Evolutionary conservation across 2,113 vertebrate species (phyloP).

Genomic region (Rhinolophus ferrumequinum): DNA sequence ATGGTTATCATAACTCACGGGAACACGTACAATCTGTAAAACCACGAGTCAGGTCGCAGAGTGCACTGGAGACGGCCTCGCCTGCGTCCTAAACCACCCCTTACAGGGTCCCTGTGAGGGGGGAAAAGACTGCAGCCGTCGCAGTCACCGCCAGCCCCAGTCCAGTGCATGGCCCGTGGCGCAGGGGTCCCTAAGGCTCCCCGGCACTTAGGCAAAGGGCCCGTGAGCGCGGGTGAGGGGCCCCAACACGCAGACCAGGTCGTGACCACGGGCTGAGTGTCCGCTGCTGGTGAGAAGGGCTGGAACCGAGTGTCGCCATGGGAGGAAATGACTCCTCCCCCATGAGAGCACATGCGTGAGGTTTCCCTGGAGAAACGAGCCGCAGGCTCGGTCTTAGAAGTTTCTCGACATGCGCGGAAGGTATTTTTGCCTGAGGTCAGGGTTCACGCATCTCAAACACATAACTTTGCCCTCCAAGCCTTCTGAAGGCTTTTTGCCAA

Average conservation of each 20-base stretch:
- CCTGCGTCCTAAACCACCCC: background rate
- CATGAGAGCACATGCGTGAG: rapidly evolving
- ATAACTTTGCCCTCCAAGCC: rapidly evolving
- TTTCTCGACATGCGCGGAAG: rapidly evolving
- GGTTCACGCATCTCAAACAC: background rate
- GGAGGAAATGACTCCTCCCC: rapidly evolving
- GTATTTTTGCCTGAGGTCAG: background rate
- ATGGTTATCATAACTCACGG: rapidly evolving
- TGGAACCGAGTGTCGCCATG: rapidly evolving
- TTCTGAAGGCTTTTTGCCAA: background rate
- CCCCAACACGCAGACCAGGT: rapidly evolving
- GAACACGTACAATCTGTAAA: rapidly evolving
- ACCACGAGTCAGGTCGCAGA: rapidly evolving
- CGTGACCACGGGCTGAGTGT: rapidly evolving
- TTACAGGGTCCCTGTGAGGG: rapidly evolving
- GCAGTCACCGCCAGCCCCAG: rapidly evolving
- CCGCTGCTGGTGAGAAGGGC: background rate
- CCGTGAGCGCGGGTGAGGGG: rapidly evolving
- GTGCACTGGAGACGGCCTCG: rapidly evolving
- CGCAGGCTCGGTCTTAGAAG: rapidly evolving
- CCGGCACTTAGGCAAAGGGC: rapidly evolving
- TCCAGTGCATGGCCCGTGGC: background rate
- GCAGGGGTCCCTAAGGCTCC: rapidly evolving
- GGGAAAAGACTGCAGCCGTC: rapidly evolving
- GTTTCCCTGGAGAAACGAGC: rapidly evolving